Base-by-base conservation (phyloP, 1,140 invertebrate genomes). In the Melitaea cinxia region DNA sequence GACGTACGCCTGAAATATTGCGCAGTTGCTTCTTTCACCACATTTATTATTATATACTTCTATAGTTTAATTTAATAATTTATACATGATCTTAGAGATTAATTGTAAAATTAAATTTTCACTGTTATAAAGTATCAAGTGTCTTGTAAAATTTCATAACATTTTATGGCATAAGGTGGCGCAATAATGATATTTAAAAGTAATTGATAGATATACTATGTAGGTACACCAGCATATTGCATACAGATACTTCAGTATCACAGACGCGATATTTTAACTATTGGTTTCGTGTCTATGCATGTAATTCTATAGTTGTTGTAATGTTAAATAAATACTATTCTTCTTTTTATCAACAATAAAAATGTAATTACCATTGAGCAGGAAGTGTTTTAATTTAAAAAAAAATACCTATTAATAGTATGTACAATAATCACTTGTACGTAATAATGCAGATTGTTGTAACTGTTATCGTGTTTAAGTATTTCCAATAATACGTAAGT, bases 1-100 rank as follows among this genome's bases (percentile, higher is more conserved):
- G 69, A 71, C 69, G 54, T 47, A 17, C 42, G 7, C 6, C 9
- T 47, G 42, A 47, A 47, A 2, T 47, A 60, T 52, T 59, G 57
- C 57, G 57, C 49, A 55, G 50, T 66, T 37, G 24, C 12, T 30
- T 49, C n/a, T 65, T 60, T 60, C 23, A 4, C 45, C 28, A 50
- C 28, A 30, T 60, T 37, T 60, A 37, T n/a, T n/a, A n/a, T n/a
- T n/a, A n/a, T n/a, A n/a, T n/a, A n/a, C n/a, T 47, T 26, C 42
- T 47, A 19, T 14, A 17, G 17, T 58, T n/a, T 33, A 9, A 5
- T 19, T 37, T 35, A 12, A 33, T 58, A 47, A 58, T 28, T 30
- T 47, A 4, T 17, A 47, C 26, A 17, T n/a, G 23, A 15, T 26
- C 15, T 47, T 19, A 42, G 45, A 58, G 39, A 58, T 58, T 17